These are phyloP conservation scores for Gymnothorax javanicus DNA, from an alignment of 2,797 vertebrate species.

Conservation along the genomic window DNA sequence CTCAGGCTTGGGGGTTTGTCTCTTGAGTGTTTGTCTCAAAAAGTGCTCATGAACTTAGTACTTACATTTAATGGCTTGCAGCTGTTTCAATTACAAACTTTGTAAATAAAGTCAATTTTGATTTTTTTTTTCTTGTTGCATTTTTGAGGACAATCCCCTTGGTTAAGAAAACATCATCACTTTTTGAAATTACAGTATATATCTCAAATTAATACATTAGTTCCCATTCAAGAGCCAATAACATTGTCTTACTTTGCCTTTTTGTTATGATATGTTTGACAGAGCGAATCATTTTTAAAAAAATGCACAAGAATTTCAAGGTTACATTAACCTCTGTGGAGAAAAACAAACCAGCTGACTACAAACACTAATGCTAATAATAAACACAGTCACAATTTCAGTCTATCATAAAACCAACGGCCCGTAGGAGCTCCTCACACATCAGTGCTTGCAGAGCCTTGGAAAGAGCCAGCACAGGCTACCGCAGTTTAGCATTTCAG, in stretches of 20 bases:
- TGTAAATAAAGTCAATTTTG: neutral
- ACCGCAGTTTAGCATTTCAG: neutral
- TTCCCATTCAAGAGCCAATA: neutral
- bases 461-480: neutral
- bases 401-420: neutral
- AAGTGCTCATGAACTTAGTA: neutral
- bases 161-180: neutral
- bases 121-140: neutral
- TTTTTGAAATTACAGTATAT: neutral
- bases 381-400: neutral
- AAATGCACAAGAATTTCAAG: too few species aligned
- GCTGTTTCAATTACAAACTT: neutral
- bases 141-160: neutral
- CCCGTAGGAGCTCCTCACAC: neutral
- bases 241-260: neutral
- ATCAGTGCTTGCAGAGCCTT: neutral
- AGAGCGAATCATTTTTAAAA: too few species aligned
- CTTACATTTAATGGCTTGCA: neutral
- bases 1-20: neutral
- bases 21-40: neutral
- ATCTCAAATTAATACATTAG: neutral
- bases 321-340: neutral
- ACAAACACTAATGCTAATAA: neutral
- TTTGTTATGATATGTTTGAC: neutral
- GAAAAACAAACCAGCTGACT: neutral